Evolutionary conservation across 2,888 invertebrate species (phyloP), one percentile per base, ranked within the genome.

Genomic region (Ophioninae sp.): DNA sequence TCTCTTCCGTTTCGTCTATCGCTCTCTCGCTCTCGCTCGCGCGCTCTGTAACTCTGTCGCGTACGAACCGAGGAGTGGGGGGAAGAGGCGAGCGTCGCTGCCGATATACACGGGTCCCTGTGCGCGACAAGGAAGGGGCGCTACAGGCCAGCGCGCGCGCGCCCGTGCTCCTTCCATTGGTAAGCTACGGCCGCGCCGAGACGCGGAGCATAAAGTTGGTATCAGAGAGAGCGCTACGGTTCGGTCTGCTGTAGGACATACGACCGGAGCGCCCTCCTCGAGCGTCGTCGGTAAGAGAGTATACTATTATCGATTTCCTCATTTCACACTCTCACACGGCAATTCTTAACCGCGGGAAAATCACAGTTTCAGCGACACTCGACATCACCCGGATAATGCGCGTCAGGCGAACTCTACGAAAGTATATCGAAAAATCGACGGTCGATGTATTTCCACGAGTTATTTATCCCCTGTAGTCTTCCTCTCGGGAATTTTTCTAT

Each of bases 251-350:
- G 44, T 30, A 64, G 64, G 59, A 41, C 59, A 44, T n/a, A 41
- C 81, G 85, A 86, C 73, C 39, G 59, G 58, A 84, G 85, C 88
- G 87, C 85, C 87, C 87, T 78, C 87, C 37, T 63, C 63, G 51
- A 67, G 81, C 81, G 84, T 82, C 85, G 91, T 91, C 91, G 91
- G 90, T 91, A 91, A 91, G 80, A 88, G 87, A 87, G 91, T 88
- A 85, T 87, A 89, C 90, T 90, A 89, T 88, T 90, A 91, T 91
- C 88, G 90, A 90, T 90, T 88, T 85, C 84, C 51, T 51, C 30
- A 30, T 30, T 30, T 86, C 85, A 85, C 82, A 82, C 87, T 86
- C 86, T 39, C 59, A 20, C 61, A n/a, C 56, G 51, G 56, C 72
- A 77, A 68, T 80, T 85, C 81, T 87, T 86, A 88, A 87, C 88